Conservation (phyloP, 2,113 vertebrate species). For the Cacatua alba region DNA sequence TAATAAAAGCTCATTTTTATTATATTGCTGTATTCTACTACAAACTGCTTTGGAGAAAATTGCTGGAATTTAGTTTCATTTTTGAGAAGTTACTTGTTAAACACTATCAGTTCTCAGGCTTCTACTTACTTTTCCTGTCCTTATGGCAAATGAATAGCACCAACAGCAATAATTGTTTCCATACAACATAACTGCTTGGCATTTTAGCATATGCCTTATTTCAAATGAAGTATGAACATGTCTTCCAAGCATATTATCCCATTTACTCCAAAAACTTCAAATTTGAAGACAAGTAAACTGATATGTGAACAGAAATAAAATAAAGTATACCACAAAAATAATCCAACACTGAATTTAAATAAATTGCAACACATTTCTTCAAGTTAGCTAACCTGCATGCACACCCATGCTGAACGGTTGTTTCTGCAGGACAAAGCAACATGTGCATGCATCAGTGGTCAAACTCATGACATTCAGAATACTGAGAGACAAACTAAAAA, state of each 20-base stretch:
- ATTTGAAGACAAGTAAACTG: constrained; percentile 50
- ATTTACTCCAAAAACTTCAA: constrained; percentile 8
- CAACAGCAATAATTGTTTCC: background rate
- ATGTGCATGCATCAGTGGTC: fast-evolving
- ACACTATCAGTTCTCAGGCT: background rate
- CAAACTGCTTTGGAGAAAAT: background rate
- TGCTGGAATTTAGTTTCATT: background rate
- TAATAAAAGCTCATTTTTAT: background rate
- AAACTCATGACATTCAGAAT: background rate
- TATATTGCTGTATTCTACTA: background rate
- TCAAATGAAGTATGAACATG: background rate
- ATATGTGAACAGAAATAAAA: background rate
- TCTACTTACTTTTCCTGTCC: background rate
- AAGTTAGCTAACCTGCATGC: background rate
- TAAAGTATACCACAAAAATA: background rate
- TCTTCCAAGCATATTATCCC: background rate
- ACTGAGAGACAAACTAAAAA: background rate
- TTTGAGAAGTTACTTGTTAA: background rate
- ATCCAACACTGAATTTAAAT: background rate
- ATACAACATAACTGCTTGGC: background rate
- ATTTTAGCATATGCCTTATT: background rate
- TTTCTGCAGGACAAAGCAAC: background rate
- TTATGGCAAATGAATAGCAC: background rate
- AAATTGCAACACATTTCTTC: background rate
- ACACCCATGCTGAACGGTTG: background rate